Evolutionary conservation across 2,113 vertebrate species (phyloP), one percentile per base, ranked within the genome.

Genomic region (Sorex fumeus): DNA sequence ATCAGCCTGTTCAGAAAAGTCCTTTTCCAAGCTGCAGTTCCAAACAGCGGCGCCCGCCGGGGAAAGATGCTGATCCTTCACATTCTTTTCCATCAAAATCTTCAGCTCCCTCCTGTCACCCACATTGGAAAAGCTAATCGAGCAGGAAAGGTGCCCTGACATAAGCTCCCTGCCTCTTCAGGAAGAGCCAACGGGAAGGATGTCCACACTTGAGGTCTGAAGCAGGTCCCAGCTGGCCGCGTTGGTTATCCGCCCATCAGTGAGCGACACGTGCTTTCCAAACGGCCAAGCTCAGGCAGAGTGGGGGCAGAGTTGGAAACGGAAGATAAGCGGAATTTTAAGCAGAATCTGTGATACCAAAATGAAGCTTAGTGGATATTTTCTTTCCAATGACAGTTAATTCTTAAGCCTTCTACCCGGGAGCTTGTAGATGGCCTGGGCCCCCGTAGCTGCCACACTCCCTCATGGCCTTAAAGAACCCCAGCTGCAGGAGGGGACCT

Each of bases 31-130:
- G 67, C 53, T 71, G 36, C 30, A 50, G 88, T 64, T 84, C 8
- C 2, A 88, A 72, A 95, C 93, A 62, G 84, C 47, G 78, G 45
- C 32, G 30, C 50, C 75, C 75, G 30, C 50, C 75, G 75, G 18
- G 50, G n/a, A 87, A 66, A 85, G 91, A 77, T 90, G 92, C 85
- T 88, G 93, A 94, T 3, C 64, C 28, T 43, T 66, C 80, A 72
- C 64, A 87, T 96, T 94, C 40, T 90, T 85, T 93, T 90, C 74
- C 64, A 85, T 90, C 81, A 72, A 78, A 93, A 80, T 87, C 90
- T 93, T 90, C 67, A 92, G 87, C 50, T 83, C 40, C 40, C 40
- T 34, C 36, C 78, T 72, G 85, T 88, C 90, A 83, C 47, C 21
- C 47, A 36, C 12, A n/a, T 50, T 90, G 70, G 7, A 10, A 66